These are phyloP conservation scores for Seriola quinqueradiata DNA, from an alignment of 2,113 vertebrate genomes.

Conservation along the genomic window DNA sequence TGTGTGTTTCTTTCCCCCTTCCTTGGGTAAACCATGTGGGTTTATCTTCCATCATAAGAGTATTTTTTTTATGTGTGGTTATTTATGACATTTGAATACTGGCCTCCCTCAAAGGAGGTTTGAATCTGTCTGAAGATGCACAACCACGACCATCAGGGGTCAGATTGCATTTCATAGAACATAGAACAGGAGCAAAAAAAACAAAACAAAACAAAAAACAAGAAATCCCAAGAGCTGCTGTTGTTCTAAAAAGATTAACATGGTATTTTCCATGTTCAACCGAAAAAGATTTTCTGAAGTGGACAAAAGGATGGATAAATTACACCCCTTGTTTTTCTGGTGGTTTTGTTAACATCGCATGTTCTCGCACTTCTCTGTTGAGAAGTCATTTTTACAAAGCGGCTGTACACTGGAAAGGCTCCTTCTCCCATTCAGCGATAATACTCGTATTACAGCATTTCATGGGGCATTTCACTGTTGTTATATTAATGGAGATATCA, in stretches of 20 bases:
- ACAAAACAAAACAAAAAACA: too few relatives aligned
- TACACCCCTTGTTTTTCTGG: constrained; percentile 19
- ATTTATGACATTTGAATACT: not conserved
- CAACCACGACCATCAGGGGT: not conserved
- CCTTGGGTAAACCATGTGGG: not conserved
- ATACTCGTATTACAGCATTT: constrained; percentile 55
- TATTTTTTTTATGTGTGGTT: not conserved
- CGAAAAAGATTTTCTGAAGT: constrained; percentile 11
- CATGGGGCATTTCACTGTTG: constrained; percentile 52
- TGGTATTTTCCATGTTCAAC: constrained; percentile 10
- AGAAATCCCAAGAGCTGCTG: not conserved
- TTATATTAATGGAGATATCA: constrained; percentile 66
- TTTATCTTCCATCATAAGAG: not conserved
- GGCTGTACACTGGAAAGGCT: not conserved
- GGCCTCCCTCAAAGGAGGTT: not conserved
- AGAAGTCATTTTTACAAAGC: constrained; percentile 18
- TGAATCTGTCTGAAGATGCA: not conserved
- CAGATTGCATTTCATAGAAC: not conserved
- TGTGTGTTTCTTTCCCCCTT: not conserved
- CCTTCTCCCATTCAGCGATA: constrained; percentile 37
- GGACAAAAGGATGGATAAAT: constrained; percentile 4
- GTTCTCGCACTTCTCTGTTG: constrained; percentile 36
- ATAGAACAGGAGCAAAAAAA: not conserved
- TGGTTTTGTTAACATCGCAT: constrained; percentile 39
- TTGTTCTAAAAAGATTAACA: constrained; percentile 46